A percentile compares a stretch with the other conserved stretches of the same genome.
These are phyloP conservation scores for Eutolmus rufibarbis DNA, from an alignment of 2,888 invertebrate species.

Conservation along the genomic window DNA sequence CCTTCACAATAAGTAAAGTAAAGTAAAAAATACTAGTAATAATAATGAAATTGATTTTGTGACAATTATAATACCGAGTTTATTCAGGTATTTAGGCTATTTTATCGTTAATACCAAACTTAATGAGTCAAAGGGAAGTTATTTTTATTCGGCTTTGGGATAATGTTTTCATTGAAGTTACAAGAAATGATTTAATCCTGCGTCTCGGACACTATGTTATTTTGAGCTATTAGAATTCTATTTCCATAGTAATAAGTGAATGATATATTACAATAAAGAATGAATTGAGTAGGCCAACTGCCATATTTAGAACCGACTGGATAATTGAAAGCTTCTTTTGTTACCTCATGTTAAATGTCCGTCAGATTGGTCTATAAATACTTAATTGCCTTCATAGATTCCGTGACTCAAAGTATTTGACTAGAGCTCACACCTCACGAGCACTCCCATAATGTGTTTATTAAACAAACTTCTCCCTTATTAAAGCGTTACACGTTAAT, in stretches of 20 bases:
- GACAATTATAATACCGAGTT: neutral
- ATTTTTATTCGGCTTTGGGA: neutral
- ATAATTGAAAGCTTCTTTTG: neutral
- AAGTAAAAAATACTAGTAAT: too few relatives aligned
- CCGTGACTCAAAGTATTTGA: slow-evolving; percentile 4
- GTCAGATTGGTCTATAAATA: neutral
- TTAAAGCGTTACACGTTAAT: neutral
- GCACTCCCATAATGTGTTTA: neutral
- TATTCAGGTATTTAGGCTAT: neutral
- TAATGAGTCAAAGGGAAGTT: neutral
- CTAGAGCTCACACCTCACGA: neutral
- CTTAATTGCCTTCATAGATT: neutral
- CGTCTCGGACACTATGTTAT: neutral
- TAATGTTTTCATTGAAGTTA: neutral
- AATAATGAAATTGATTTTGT: neutral
- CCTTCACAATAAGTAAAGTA: too few relatives aligned
- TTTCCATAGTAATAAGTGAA: too few relatives aligned
- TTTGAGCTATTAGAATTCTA: too few relatives aligned
- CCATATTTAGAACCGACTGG: neutral
- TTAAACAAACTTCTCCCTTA: neutral
- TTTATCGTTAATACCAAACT: neutral
- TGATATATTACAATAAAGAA: neutral
- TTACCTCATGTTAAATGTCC: neutral
- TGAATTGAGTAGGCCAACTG: neutral
- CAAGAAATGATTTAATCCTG: too few relatives aligned